These are phyloP conservation scores for Trichogramma dendrolimi DNA, from an alignment of 2,888 invertebrate genomes.

Conservation along the genomic window DNA sequence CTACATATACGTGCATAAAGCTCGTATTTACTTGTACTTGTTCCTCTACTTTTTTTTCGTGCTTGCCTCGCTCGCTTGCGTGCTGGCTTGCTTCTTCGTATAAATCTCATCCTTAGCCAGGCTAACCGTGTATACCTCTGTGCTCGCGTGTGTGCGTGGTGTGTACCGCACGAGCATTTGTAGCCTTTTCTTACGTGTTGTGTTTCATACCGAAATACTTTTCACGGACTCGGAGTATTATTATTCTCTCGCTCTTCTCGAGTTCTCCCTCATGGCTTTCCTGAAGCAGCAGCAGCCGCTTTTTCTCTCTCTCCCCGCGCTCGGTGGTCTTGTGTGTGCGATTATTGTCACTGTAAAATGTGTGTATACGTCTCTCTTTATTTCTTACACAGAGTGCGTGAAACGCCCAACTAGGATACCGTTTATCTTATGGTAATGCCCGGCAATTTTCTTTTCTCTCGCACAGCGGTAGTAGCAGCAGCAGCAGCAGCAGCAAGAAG, in stretches of 20 bases:
- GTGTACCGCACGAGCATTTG: neutral
- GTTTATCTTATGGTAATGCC: constrained; percentile 14
- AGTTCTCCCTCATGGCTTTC: neutral
- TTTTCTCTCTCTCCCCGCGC: neutral
- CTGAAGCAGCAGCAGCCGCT: no score
- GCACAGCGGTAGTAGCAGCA: neutral
- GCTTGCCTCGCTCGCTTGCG: neutral
- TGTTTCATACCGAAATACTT: no score
- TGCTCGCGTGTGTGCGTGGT: no score
- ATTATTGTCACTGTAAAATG: constrained; percentile 9
- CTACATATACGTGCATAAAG: no score
- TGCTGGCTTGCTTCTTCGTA: neutral
- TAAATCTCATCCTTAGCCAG: constrained; percentile 1
- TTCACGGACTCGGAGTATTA: no score
- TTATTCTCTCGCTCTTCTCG: neutral
- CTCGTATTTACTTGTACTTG: no score
- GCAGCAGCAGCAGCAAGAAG: no score
- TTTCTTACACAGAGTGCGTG: neutral
- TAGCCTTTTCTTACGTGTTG: constrained; percentile 2
- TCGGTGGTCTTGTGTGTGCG: neutral
- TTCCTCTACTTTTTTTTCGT: no score
- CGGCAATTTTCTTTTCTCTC: constrained; percentile 2
- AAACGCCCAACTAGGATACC: constrained; percentile 1
- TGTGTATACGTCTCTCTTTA: neutral
- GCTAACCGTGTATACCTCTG: no score